phyloP scores from a whole-genome alignment of 2,888 invertebrate species.

The Erannis defoliaria region DNA sequence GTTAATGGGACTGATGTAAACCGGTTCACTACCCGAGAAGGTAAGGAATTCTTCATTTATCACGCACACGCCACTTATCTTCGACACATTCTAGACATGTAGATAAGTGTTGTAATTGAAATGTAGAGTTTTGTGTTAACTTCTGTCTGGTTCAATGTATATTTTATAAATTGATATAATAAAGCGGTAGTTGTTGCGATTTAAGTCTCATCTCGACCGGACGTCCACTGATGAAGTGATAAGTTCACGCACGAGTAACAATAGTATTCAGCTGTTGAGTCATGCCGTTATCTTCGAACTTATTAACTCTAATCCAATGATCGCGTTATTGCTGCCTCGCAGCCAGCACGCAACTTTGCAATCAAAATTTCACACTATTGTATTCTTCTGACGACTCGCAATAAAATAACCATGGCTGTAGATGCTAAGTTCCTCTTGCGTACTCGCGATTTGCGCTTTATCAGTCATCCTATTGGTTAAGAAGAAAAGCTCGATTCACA shows the following conservation, averaged over 20 bases:
- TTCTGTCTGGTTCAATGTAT: not conserved
- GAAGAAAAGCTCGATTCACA: no score
- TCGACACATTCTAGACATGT: conserved; percentile 53
- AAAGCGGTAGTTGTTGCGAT: conserved; percentile 19
- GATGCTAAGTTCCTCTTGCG: conserved; percentile 52
- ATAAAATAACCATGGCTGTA: conserved; percentile 52
- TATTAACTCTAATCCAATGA: conserved; percentile 77
- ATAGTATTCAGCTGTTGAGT: conserved; percentile 55
- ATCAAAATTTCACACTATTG: conserved; percentile 70
- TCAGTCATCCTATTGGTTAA: conserved; percentile 45
- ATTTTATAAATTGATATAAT: not conserved
- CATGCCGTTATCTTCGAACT: conserved; percentile 67
- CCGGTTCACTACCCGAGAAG: conserved; percentile 97
- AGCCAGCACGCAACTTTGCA: conserved; percentile 69
- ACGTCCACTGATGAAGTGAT: conserved; percentile 33
- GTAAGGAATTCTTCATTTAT: conserved; percentile 87
- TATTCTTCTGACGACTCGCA: conserved; percentile 46
- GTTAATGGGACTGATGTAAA: conserved; percentile 97
- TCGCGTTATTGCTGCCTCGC: conserved; percentile 66
- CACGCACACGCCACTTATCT: conserved; percentile 66
- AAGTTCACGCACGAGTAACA: conserved; percentile 48
- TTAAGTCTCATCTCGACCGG: conserved; percentile 13
- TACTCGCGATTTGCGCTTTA: conserved; percentile 54
- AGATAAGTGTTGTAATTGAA: conserved; percentile 56
- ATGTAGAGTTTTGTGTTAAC: conserved; percentile 33